Conservation (phyloP, 2,113 vertebrate genomes). For the Dolichotis patagonum region DNA sequence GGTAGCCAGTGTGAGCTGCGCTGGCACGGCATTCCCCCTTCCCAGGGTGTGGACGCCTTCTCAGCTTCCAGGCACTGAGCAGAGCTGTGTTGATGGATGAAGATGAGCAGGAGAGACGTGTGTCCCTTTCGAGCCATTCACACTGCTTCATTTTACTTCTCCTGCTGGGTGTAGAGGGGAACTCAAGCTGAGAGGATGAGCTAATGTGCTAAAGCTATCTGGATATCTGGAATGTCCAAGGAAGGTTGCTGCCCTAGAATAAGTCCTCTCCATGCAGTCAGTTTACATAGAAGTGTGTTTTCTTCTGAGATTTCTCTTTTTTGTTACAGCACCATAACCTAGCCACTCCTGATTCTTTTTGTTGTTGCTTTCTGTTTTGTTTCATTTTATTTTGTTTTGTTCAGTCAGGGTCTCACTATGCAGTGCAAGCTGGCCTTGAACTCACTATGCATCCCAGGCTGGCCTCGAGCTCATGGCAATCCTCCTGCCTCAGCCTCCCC, state of each 20-base stretch:
- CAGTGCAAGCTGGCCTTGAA: too few relatives aligned
- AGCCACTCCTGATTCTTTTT: not conserved
- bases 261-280: not conserved
- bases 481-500: not conserved
- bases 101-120: not conserved
- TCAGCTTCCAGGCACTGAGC: not conserved
- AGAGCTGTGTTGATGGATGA: not conserved
- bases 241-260: not conserved
- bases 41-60: not conserved
- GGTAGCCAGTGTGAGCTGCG: not conserved
- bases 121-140: not conserved
- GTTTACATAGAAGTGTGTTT: not conserved
- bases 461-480: not conserved
- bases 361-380: not conserved
- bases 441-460: not conserved
- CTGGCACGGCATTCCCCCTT: not conserved
- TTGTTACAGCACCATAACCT: not conserved
- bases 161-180: not conserved
- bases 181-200: not conserved
- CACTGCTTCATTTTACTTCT: not conserved
- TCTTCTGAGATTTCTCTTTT: not conserved
- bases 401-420: not conserved
- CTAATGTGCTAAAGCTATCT: not conserved
- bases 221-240: not conserved
- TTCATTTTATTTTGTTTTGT: not conserved